Conservation (phyloP, 2,113 vertebrate species). For the Gasterosteus nipponicus region DNA sequence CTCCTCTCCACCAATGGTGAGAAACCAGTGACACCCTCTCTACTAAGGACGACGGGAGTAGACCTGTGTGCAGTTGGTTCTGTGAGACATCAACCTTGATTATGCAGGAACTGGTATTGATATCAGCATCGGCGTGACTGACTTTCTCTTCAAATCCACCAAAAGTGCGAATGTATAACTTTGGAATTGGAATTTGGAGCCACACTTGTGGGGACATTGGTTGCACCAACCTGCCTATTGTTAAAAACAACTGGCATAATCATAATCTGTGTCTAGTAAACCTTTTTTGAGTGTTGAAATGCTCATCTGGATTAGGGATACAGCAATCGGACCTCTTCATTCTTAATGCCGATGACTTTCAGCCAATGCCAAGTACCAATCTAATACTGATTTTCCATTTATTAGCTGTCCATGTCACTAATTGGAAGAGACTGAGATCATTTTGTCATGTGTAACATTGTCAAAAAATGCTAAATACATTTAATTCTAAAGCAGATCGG, state of each 20-base stretch:
- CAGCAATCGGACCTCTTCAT: not conserved
- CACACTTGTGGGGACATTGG: slow-evolving; percentile 3
- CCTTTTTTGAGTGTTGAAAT: not conserved
- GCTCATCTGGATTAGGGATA: not conserved
- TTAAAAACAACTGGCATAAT: slow-evolving; percentile 2
- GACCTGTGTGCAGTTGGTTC: not conserved
- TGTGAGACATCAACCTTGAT: not conserved
- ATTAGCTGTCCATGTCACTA: not conserved
- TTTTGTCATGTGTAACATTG: not conserved
- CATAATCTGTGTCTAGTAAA: not conserved
- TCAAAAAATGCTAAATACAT: not conserved
- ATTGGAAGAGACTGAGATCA: not conserved
- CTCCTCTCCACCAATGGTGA: slow-evolving; percentile 97
- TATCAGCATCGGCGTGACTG: not conserved
- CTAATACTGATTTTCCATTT: not conserved
- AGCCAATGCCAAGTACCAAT: not conserved
- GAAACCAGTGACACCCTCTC: slow-evolving; percentile 28
- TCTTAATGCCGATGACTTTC: not conserved
- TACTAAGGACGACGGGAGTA: not conserved
- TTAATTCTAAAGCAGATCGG: not conserved
- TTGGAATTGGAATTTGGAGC: not conserved
- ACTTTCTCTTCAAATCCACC: slow-evolving; percentile 4
- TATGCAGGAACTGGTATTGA: not conserved
- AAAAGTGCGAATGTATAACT: not conserved
- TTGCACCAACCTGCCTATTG: not conserved